Evolutionary conservation across 2,797 vertebrate species (phyloP).

Genomic region (Esox masquinongy): DNA sequence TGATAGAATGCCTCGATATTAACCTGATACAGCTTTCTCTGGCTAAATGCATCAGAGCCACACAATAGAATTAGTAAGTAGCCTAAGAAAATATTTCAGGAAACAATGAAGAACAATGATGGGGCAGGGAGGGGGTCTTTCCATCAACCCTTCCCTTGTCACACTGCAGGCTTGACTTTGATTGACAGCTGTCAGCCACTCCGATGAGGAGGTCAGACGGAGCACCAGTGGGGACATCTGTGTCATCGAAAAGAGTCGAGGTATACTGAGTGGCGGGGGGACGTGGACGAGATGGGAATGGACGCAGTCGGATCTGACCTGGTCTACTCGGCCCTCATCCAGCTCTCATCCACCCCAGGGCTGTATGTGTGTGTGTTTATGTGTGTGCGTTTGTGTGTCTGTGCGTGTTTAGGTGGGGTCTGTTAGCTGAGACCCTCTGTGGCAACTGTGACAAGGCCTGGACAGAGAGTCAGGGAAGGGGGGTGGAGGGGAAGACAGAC

Average conservation of each 20-base stretch:
- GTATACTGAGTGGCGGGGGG: neutral
- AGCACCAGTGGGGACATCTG: slow-evolving; percentile 42
- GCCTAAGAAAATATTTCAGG: neutral
- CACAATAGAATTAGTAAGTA: neutral
- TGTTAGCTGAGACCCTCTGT: neutral
- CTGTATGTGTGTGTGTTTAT: neutral
- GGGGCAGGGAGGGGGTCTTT: slow-evolving; percentile 18
- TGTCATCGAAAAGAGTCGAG: slow-evolving; percentile 37
- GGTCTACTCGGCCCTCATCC: slow-evolving; percentile 37
- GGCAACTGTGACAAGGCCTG: neutral
- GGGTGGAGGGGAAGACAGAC: neutral
- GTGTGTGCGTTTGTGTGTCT: neutral
- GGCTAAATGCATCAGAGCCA: neutral
- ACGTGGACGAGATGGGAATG: slow-evolving; percentile 45
- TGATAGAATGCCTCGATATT: neutral
- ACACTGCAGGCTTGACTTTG: slow-evolving; percentile 41
- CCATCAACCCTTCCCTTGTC: slow-evolving; percentile 49
- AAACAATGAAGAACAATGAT: neutral
- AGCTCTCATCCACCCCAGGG: slow-evolving; percentile 7
- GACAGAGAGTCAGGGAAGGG: neutral
- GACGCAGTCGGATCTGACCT: slow-evolving; percentile 52
- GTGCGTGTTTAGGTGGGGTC: neutral
- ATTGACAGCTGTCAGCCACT: slow-evolving; percentile 66
- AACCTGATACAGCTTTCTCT: neutral
- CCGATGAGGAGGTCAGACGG: slow-evolving; percentile 60